Conservation (phyloP, 2,888 invertebrate species). For the Mellilla xanthometata region DNA sequence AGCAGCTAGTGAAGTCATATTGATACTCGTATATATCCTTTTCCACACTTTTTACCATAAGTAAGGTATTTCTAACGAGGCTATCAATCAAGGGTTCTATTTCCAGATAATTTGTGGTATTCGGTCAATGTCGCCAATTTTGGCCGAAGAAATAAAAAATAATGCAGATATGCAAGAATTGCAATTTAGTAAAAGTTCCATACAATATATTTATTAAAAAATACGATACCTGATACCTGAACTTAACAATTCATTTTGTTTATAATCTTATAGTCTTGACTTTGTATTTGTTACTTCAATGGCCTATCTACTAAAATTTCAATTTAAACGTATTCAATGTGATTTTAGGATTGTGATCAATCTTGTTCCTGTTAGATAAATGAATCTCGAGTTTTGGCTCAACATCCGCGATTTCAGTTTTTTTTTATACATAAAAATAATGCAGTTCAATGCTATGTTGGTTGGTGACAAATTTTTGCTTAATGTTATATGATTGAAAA, state of each 20-base stretch:
- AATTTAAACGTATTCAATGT: neutral
- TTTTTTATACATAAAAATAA: neutral
- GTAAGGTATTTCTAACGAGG: neutral
- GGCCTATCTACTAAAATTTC: too few species aligned
- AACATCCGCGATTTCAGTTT: neutral
- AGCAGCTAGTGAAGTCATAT: too few species aligned
- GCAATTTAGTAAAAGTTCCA: too few species aligned
- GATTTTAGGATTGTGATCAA: constrained; percentile 6
- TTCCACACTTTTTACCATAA: too few species aligned
- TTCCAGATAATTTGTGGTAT: constrained; percentile 3
- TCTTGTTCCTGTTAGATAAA: constrained; percentile 1
- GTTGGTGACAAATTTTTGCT: neutral
- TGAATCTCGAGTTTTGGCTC: constrained; percentile 6
- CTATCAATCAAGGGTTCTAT: constrained; percentile 5
- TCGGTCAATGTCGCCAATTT: constrained; percentile 10
- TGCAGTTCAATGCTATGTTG: neutral
- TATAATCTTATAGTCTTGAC: too few species aligned
- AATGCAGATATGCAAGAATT: too few species aligned
- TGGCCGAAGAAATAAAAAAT: neutral
- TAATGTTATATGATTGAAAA: too few species aligned
- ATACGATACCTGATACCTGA: too few species aligned
- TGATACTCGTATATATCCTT: too few species aligned
- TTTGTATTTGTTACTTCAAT: too few species aligned
- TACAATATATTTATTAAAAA: too few species aligned
- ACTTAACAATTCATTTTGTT: too few species aligned